These are phyloP conservation scores for Camptogramma bilineatum DNA, from an alignment of 2,888 invertebrate genomes.

Conservation along the genomic window DNA sequence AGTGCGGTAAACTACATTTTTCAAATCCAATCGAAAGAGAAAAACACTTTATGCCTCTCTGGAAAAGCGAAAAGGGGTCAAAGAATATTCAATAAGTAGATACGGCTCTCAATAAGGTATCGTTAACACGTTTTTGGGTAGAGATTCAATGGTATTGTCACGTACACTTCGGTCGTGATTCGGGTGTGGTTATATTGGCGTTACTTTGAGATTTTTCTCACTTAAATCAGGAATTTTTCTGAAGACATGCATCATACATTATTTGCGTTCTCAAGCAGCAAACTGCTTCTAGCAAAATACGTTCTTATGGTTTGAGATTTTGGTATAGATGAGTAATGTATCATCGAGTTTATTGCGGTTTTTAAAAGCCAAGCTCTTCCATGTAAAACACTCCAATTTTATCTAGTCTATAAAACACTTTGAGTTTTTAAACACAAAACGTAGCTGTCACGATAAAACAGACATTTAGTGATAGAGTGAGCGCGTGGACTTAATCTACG, in stretches of 20 bases:
- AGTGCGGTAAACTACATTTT: background rate
- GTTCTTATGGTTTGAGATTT: too few relatives aligned
- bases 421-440: background rate
- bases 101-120: conserved; percentile 16
- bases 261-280: too few relatives aligned
- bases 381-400: background rate
- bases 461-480: conserved; percentile 24
- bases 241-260: too few relatives aligned
- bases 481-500: conserved; percentile 4
- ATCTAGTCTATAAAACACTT: background rate
- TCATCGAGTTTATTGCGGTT: too few relatives aligned
- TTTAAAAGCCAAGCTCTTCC: too few relatives aligned
- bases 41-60: background rate
- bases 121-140: conserved; percentile 30
- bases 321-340: too few relatives aligned
- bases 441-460: conserved; percentile 11
- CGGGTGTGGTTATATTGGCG: background rate
- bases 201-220: background rate
- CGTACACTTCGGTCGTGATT: conserved; percentile 19
- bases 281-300: too few relatives aligned
- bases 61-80: conserved; percentile 13
- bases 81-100: conserved; percentile 36
- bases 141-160: conserved; percentile 29
- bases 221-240: too few relatives aligned
- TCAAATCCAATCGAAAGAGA: background rate